phyloP scores from a whole-genome alignment of 2,113 vertebrate species.

The Otolemur garnettii region DNA sequence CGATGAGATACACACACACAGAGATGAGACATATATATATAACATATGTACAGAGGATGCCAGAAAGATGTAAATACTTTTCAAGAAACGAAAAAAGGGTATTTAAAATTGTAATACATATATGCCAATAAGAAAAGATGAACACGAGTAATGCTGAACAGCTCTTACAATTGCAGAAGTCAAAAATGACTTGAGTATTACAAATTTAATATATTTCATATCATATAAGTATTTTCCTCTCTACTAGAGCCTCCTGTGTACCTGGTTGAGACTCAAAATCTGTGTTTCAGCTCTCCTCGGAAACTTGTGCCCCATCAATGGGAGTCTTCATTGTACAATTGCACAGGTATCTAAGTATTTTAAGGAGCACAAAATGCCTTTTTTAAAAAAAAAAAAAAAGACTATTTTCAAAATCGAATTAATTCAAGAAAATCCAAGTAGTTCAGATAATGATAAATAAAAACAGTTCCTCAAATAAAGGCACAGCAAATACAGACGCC shows the following conservation, averaged over 20 bases:
- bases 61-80: too few relatives aligned
- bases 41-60: too few relatives aligned
- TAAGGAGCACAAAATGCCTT: neutral
- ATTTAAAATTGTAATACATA: too few relatives aligned
- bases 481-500: neutral
- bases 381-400: neutral
- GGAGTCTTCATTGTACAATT: neutral
- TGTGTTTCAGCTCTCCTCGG: neutral
- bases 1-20: neutral
- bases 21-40: neutral
- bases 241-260: neutral
- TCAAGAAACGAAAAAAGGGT: too few relatives aligned
- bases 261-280: neutral
- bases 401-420: neutral
- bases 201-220: too few relatives aligned
- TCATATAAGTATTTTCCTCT: neutral
- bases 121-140: too few relatives aligned
- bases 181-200: too few relatives aligned
- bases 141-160: too few relatives aligned
- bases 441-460: neutral
- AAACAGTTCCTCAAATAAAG: neutral
- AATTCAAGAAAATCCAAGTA: neutral
- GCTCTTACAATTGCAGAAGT: too few relatives aligned
- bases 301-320: neutral
- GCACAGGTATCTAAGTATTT: neutral